A percentile compares a stretch with the other conserved stretches of the same genome.
Conservation (phyloP, 2,888 invertebrate species). For the Hanleya hanleyi region DNA sequence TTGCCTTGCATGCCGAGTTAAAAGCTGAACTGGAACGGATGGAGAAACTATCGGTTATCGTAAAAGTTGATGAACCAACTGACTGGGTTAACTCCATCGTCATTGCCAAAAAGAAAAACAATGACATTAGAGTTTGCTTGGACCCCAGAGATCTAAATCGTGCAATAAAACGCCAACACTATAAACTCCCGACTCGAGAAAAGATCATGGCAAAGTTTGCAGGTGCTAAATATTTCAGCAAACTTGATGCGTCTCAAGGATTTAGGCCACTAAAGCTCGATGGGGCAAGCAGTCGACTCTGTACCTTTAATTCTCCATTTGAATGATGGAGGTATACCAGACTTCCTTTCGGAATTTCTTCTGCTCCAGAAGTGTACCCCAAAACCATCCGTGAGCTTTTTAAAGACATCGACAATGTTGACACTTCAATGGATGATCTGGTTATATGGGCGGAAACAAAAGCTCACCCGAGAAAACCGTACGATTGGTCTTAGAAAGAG, state of each 20-base stretch:
- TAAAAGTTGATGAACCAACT: slow-evolving; percentile 25
- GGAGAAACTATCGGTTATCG: slow-evolving; percentile 19
- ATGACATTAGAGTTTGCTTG: slow-evolving; percentile 14
- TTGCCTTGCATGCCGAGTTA: slow-evolving; percentile 16
- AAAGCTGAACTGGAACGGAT: slow-evolving; percentile 18
- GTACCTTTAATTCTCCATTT: no score
- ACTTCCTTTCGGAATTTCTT: no score
- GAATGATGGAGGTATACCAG: no score
- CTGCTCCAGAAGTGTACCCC: slow-evolving; percentile 10
- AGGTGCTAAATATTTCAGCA: slow-evolving; percentile 14
- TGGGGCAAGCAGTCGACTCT: no score
- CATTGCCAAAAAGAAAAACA: slow-evolving; percentile 21
- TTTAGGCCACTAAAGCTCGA: no score
- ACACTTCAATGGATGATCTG: slow-evolving; percentile 15
- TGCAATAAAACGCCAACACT: slow-evolving; percentile 15
- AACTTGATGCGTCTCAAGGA: no score
- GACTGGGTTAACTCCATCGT: slow-evolving; percentile 32
- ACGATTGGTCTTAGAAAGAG: slow-evolving; percentile 9
- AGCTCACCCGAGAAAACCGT: background rate
- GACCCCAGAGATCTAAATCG: slow-evolving; percentile 17
- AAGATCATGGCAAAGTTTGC: no score
- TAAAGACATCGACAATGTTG: slow-evolving; percentile 6
- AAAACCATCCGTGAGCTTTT: slow-evolving; percentile 13
- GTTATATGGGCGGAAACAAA: slow-evolving; percentile 11
- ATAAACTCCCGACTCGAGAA: slow-evolving; percentile 10